phyloP scores from a whole-genome alignment of 1,140 invertebrate genomes.

The Heliconius eleuchia region DNA sequence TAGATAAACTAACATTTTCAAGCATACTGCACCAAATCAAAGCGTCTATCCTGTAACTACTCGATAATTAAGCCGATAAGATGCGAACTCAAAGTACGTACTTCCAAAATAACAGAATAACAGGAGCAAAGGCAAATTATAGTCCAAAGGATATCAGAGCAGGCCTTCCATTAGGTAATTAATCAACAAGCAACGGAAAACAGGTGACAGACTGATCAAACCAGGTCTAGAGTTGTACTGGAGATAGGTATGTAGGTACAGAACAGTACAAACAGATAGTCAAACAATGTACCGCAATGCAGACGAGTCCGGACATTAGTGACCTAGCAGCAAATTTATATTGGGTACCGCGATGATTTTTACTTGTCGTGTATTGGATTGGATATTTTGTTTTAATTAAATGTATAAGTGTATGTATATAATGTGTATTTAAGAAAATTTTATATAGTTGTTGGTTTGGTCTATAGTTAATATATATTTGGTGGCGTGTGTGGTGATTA shows the following conservation, averaged over 20 bases:
- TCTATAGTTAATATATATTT: too few species aligned
- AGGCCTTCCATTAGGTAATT: constrained; percentile 32
- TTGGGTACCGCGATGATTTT: constrained; percentile 30
- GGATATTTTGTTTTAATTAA: neutral
- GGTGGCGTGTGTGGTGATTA: too few species aligned
- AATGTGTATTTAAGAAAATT: too few species aligned
- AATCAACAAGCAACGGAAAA: constrained; percentile 34
- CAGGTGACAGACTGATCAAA: constrained; percentile 35
- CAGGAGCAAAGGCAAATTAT: constrained; percentile 14
- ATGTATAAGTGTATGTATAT: neutral
- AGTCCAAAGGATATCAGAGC: constrained; percentile 13
- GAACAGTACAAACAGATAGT: constrained; percentile 25
- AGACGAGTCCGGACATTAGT: constrained; percentile 33
- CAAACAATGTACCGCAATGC: constrained; percentile 37
- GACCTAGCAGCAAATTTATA: constrained; percentile 33
- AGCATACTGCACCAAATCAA: neutral
- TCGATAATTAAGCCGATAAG: neutral
- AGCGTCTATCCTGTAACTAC: neutral
- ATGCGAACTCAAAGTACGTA: neutral
- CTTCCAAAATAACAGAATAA: constrained; percentile 7
- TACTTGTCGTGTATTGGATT: constrained; percentile 18
- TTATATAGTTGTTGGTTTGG: too few species aligned
- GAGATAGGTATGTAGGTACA: neutral
- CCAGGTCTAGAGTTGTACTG: constrained; percentile 24
- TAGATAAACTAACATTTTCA: too few species aligned